Conservation (phyloP, 2,113 vertebrate genomes). For the Beaufortia kweichowensis region DNA sequence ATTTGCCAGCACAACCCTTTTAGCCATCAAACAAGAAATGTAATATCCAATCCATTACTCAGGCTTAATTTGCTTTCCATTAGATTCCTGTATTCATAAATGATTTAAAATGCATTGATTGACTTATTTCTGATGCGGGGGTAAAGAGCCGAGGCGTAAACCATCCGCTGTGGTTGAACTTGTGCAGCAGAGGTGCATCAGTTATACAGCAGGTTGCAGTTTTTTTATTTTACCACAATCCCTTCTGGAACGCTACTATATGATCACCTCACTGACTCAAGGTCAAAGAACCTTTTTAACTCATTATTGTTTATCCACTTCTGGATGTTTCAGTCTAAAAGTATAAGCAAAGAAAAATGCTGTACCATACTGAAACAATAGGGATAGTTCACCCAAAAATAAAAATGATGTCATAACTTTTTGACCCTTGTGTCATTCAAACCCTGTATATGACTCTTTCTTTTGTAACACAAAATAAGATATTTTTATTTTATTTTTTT, state of each 20-base stretch:
- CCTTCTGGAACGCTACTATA: conserved; percentile 21
- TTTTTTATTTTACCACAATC: conserved; percentile 39
- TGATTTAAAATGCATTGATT: conserved; percentile 34
- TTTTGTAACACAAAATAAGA: no score
- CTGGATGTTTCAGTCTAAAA: conserved; percentile 26
- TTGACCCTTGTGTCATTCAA: no score
- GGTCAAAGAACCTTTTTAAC: conserved; percentile 59
- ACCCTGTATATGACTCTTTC: no score
- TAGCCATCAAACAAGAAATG: conserved; percentile 33
- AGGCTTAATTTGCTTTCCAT: conserved; percentile 26
- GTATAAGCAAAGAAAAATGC: neutral
- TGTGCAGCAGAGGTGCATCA: conserved; percentile 44
- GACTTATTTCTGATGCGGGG: conserved; percentile 10
- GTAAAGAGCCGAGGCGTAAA: neutral
- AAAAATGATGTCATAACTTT: no score
- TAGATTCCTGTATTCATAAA: conserved; percentile 39
- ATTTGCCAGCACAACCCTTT: conserved; percentile 47
- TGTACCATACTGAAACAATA: conserved; percentile 21
- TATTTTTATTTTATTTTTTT: no score
- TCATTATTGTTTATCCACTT: conserved; percentile 55
- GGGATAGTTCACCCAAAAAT: neutral
- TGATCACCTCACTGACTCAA: conserved; percentile 59
- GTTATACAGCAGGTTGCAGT: conserved; percentile 47
- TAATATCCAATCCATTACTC: conserved; percentile 35
- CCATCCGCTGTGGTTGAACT: conserved; percentile 25